Evolutionary conservation across 2,113 vertebrate species (phyloP), one percentile per base, ranked within the genome.

Genomic region (Hydrolagus affinis): DNA sequence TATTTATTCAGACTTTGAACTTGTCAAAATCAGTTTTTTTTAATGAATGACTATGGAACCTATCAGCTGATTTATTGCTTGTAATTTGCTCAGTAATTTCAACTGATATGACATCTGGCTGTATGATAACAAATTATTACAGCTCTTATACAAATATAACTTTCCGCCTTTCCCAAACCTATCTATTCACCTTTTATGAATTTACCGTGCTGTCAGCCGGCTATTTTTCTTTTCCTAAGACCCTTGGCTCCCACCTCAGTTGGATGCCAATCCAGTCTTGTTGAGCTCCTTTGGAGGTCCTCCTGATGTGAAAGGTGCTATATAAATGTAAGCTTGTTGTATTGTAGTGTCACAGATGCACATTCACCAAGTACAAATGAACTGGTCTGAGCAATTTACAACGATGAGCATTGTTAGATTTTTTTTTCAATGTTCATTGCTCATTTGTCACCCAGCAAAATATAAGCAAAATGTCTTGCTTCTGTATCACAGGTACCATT

Each of bases 401-500:
- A 30, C 23, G 15, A 76, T 14, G 21, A 23, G 74, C 57, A 85
- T 70, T 19, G 9, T 28, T 44, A 6, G 14, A 3, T 60, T 72
- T 30, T 15, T 70, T 0, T 74, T 21, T 21, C 30, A 28, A 21
- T 21, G 28, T 32, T 71, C 59, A 28, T 62, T 28, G 28, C 19
- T 64, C n/a, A 21, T 4, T 80, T 64, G 44, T 44, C 44, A 44
- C 44, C 6, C 44, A 3, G 1, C 44, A 64, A 64, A 28, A 28
- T 9, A 66, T 66, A 30, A 17, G 3, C 66, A 64, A 83, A 9
- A 66, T 30, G 66, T 68, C 4, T 15, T 66, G 78, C 73, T 23
- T 19, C 21, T 87, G 17, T 87, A 70, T 70, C 25, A n/a, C 87
- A 99, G 98, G 88, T 99, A 99, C 90, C 97, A 99, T 89, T 99